Base-by-base conservation (phyloP, 1,140 invertebrate genomes). In the Drosophila parvula region DNA sequence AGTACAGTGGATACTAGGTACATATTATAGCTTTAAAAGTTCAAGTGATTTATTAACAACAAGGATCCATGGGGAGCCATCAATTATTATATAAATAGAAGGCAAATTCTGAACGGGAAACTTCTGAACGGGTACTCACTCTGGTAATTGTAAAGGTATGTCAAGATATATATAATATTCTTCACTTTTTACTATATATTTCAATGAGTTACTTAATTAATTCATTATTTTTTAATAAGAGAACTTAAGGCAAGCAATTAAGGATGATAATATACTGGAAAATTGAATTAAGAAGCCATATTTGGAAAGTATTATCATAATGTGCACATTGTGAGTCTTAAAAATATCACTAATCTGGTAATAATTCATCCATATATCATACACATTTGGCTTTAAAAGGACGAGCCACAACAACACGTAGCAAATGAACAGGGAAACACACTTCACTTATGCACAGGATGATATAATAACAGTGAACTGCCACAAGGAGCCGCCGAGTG, bases 381-480 rank as follows among this genome's bases (percentile, higher is more conserved):
- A 22, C 8, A 53, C n/a, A 22, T 22, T 22, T 27, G 14, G 10
- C 18, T 12, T 27, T 14, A 22, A 22, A 22, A 22, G 22, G 22
- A 22, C 22, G 22, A n/a, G n/a, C n/a, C n/a, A n/a, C n/a, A n/a
- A n/a, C n/a, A n/a, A 22, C 22, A 22, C 45, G 22, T 14, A 22
- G 65, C 32, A 51, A 50, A 51, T 36, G 28, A 65, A 51, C 65
- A 69, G 51, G 28, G 43, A 68, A 68, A 34, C 18, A 22, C 64
- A 57, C 40, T 45, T 18, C 64, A 71, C 64, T 48, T 70, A 40
- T 40, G 28, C 51, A 45, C 43, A 48, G 36, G 43, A 48, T 71
- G 68, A 58, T 70, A 71, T 71, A 71, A 71, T 71, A 71, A 36
- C 30, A 12, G 47, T 38, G 53, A 53, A 45, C 62, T 36, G 22